These are phyloP conservation scores for Chirona hameri DNA, from an alignment of 2,888 invertebrate species.

Conservation along the genomic window DNA sequence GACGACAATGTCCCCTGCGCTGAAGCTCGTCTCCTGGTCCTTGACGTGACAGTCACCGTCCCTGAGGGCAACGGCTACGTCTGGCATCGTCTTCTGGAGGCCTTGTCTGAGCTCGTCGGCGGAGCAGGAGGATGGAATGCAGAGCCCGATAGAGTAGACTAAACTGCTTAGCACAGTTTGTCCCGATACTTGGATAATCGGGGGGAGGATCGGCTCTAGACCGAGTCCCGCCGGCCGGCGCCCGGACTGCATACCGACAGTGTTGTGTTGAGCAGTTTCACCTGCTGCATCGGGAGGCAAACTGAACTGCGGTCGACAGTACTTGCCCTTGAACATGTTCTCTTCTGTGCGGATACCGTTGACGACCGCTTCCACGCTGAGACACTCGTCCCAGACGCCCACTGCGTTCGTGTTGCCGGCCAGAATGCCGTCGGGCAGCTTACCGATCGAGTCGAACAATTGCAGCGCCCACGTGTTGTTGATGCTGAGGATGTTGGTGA, in stretches of 20 bases:
- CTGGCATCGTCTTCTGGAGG: not conserved
- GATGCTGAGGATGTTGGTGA: not conserved
- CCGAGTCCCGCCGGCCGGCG: not conserved
- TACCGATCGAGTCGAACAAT: not conserved
- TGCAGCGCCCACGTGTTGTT: conserved; percentile 2
- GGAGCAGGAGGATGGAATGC: conserved; percentile 5
- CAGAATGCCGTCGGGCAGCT: not conserved
- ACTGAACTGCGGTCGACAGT: not conserved
- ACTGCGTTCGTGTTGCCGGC: not conserved
- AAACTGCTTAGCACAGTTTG: no score
- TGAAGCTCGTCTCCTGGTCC: not conserved
- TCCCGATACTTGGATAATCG: not conserved
- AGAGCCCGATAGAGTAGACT: not conserved
- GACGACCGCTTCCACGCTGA: not conserved
- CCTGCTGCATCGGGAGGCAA: not conserved
- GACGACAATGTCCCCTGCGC: not conserved
- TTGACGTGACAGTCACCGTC: not conserved
- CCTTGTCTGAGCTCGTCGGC: not conserved
- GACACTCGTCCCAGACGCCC: conserved; percentile 1
- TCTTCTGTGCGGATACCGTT: not conserved
- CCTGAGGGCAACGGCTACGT: not conserved
- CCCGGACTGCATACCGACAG: not conserved
- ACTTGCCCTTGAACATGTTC: not conserved
- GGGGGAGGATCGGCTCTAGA: not conserved
- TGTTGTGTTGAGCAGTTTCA: no score